These are phyloP conservation scores for Caenorhabditis remanei DNA, from an alignment of 1,140 invertebrate species.

Conservation along the genomic window DNA sequence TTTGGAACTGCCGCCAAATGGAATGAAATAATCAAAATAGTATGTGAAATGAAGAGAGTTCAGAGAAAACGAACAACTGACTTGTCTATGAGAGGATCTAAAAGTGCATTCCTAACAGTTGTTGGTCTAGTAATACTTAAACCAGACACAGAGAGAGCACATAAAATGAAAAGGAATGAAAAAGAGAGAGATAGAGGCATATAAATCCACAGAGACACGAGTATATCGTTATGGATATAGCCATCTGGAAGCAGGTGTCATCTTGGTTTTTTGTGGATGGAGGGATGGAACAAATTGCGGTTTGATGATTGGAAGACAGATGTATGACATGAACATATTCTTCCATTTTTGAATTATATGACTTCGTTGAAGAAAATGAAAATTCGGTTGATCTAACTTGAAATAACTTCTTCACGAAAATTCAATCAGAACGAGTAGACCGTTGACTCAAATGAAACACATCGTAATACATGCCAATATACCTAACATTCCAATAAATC, in stretches of 20 bases:
- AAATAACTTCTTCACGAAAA: no score
- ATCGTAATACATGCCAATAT: background rate
- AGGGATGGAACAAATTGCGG: conserved; percentile 38
- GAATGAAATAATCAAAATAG: background rate
- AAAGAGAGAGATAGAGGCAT: background rate
- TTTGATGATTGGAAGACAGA: conserved; percentile 37
- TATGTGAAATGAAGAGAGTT: background rate
- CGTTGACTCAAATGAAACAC: background rate
- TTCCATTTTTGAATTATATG: conserved; percentile 43
- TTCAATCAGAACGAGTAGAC: no score
- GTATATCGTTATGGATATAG: conserved; percentile 12
- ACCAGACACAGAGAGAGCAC: background rate
- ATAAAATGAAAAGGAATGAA: background rate
- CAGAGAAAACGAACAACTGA: conserved; percentile 35
- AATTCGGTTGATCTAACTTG: background rate
- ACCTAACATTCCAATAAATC: conserved; percentile 27
- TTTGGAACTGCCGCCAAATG: conserved; percentile 26
- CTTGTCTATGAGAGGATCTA: background rate
- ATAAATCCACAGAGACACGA: conserved; percentile 42
- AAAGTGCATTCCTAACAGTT: conserved; percentile 36
- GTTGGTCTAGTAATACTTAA: background rate
- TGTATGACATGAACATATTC: conserved; percentile 12
- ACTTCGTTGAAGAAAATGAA: background rate
- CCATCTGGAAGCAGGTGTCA: conserved; percentile 52
- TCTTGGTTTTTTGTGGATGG: background rate